A percentile compares a stretch with the other conserved stretches of the same genome.
Evolutionary conservation across 2,888 invertebrate species (phyloP).

Genomic region (Nezara viridula): DNA sequence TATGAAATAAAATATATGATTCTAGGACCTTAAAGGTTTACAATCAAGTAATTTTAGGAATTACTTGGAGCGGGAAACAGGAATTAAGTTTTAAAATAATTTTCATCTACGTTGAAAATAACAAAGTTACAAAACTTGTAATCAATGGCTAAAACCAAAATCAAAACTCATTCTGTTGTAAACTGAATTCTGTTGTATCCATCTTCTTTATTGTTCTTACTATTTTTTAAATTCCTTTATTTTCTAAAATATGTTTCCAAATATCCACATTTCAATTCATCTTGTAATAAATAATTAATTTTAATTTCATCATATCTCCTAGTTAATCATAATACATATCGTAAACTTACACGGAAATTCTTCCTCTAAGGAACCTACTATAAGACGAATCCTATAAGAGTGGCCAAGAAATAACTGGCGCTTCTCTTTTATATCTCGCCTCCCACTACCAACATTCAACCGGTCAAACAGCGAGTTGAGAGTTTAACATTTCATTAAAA

Average conservation of each 20-base stretch:
- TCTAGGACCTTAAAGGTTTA: background rate
- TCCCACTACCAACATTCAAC: constrained; percentile 28
- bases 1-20: background rate
- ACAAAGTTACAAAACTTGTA: background rate
- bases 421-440: constrained; percentile 48
- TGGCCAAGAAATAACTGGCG: constrained; percentile 20
- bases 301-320: background rate
- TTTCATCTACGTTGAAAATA: background rate
- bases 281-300: background rate
- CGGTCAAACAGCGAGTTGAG: background rate
- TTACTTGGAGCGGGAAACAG: background rate
- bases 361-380: constrained; percentile 3
- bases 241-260: background rate
- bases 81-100: background rate
- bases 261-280: background rate
- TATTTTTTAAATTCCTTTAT: too few relatives aligned
- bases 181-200: background rate
- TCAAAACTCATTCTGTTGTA: background rate
- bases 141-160: background rate
- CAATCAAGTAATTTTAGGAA: background rate
- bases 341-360: constrained; percentile 51
- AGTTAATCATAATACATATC: background rate
- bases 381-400: constrained; percentile 26
- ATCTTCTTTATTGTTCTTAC: background rate
- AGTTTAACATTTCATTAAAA: background rate